Evolutionary conservation across 1,140 invertebrate genomes (phyloP), one percentile per base, ranked within the genome.

Genomic region (Caerostris darwini): DNA sequence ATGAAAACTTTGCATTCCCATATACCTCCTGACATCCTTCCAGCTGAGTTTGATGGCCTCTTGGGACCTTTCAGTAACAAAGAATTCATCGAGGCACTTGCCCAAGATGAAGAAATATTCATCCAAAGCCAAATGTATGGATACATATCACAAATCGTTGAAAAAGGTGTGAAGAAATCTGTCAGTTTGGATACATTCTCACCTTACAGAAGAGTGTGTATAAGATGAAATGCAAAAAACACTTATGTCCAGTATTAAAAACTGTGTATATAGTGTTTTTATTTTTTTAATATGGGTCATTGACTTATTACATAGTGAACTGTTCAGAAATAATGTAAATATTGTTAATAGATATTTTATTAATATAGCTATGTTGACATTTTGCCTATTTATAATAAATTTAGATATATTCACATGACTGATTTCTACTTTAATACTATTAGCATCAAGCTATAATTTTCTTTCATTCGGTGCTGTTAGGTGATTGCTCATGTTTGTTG

Each of bases 1-100:
- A 96, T 98, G 93, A 97, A 97, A 77, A 98, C 97, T 7, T 96
- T 99, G 53, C 98, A 99, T 95, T 97, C 98, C 95, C 97, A 97
- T 95, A 96, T 99, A 64, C 97, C 97, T n/a, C 97, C 97, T 88
- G 98, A 98, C 95, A 97, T 98, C 95, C 96, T 99, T 85, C 98
- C 98, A 50, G 97, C 98, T 3, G 98, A 99, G 96, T 96, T 98
- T 19, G 98, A 98, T 53, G 98, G 98, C 7, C 64, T 57, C 19
- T 81, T 86, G 14, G 95, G 95, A 3, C 96, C 94, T 34, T 94
- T 94, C 69, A 58, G 82, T 34, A 94, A 94, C 56, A 85, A 14
- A n/a, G 71, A 81, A 7, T 94, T 90, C 17, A 85, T 71, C 54
- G 34, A 87, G 56, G 59, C 19, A 17, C 61, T 94, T 19, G 69